These are phyloP conservation scores for Eledona agricola DNA, from an alignment of 2,888 invertebrate species.

Conservation along the genomic window DNA sequence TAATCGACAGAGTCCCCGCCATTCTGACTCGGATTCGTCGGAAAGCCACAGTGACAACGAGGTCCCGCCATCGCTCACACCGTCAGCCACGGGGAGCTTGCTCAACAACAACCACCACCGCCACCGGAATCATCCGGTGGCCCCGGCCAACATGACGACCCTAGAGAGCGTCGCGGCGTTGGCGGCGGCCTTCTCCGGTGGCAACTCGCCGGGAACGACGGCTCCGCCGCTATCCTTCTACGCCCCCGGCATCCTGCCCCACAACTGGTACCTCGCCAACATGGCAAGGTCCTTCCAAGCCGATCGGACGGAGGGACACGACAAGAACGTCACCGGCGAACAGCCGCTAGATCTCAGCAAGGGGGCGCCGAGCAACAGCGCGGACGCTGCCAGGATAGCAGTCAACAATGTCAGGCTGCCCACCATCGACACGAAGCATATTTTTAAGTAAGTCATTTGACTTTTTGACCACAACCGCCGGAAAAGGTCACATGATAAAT, in stretches of 20 bases:
- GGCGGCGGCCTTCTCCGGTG: conserved; percentile 71
- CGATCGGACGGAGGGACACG: conserved; percentile 53
- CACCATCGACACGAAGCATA: conserved; percentile 67
- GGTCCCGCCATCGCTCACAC: conserved; percentile 64
- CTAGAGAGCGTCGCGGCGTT: conserved; percentile 71
- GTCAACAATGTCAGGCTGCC: conserved; percentile 57
- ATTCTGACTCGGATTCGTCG: conserved; percentile 74
- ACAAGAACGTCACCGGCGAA: conserved; percentile 64
- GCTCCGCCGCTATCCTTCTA: conserved; percentile 57
- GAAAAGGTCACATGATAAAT: no score
- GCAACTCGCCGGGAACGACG: conserved; percentile 54
- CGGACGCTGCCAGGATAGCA: conserved; percentile 45
- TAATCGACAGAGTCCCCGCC: conserved; percentile 69
- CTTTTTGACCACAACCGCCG: conserved; percentile 1
- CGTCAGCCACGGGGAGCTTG: conserved; percentile 48
- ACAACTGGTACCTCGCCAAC: conserved; percentile 61
- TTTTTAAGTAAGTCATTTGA: conserved; percentile 73
- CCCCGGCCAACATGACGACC: conserved; percentile 66
- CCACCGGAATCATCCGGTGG: conserved; percentile 58
- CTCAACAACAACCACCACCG: conserved; percentile 50
- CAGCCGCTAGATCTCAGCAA: conserved; percentile 89
- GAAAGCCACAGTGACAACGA: conserved; percentile 67
- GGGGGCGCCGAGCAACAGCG: conserved; percentile 60
- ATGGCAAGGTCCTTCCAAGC: conserved; percentile 65
- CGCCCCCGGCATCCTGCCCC: conserved; percentile 55